phyloP scores from a whole-genome alignment of 2,888 invertebrate genomes.

The Cybosia mesomella region DNA sequence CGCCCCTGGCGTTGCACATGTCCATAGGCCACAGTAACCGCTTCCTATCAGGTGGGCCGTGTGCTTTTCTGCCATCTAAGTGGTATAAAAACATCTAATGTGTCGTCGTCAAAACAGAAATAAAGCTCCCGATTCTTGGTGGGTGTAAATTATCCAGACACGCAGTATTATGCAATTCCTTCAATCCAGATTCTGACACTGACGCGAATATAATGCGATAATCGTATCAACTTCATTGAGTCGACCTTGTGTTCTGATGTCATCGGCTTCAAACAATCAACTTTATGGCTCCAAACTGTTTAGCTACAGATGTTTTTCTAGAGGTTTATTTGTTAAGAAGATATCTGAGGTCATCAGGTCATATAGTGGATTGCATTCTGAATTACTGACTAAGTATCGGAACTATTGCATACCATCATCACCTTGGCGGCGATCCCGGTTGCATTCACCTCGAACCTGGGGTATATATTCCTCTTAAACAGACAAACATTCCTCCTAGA shows the following conservation, averaged over 20 bases:
- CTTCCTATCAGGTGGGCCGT: no score
- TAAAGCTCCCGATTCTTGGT: constrained; percentile 15
- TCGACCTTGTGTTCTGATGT: constrained; percentile 46
- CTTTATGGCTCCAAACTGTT: constrained; percentile 40
- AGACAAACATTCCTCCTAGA: no score
- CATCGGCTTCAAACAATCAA: constrained; percentile 36
- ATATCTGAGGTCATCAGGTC: constrained; percentile 10
- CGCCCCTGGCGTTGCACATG: no score
- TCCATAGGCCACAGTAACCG: no score
- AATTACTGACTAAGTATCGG: no score
- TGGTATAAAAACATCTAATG: no score
- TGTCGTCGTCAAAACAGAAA: no score
- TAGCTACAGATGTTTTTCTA: constrained; percentile 27
- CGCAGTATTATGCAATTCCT: constrained; percentile 27
- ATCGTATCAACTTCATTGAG: constrained; percentile 38
- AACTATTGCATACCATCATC: no score
- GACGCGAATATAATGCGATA: constrained; percentile 43
- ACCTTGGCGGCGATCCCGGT: no score
- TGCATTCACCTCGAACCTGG: no score
- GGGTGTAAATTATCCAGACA: constrained; percentile 17
- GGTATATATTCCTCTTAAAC: no score
- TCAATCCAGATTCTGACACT: constrained; percentile 34
- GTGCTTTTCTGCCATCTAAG: no score
- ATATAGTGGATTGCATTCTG: background rate
- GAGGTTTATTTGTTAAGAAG: constrained; percentile 18